phyloP scores from a whole-genome alignment of 1,140 invertebrate species.

The Ridgeia piscesae region DNA sequence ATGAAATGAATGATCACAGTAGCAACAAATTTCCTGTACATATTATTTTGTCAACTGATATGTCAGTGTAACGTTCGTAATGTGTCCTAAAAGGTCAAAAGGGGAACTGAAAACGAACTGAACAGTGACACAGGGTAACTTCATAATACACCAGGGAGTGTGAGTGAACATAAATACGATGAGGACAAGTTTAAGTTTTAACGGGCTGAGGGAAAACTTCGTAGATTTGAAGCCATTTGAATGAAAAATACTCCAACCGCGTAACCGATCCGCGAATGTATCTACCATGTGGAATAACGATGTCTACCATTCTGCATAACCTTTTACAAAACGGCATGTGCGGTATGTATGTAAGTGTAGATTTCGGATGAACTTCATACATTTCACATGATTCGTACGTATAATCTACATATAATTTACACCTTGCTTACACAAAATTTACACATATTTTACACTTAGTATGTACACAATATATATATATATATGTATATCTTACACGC shows the following conservation, averaged over 20 bases:
- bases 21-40: neutral
- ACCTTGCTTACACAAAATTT: neutral
- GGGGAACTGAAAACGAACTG: neutral
- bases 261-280: too few relatives aligned
- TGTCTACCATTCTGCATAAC: neutral
- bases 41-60: neutral
- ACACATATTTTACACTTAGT: neutral
- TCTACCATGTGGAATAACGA: neutral
- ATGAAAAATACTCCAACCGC: neutral
- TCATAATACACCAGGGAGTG: neutral
- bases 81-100: neutral
- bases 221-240: neutral
- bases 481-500: neutral
- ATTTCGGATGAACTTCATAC: neutral
- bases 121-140: neutral
- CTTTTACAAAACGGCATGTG: neutral
- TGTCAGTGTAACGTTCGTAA: neutral
- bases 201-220: neutral
- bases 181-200: too few relatives aligned
- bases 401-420: neutral
- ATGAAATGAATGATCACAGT: neutral
- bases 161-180: too few relatives aligned
- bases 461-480: neutral
- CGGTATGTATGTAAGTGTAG: neutral
- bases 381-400: neutral